These are phyloP conservation scores for Albula goreensis DNA, from an alignment of 2,113 vertebrate species.

Conservation along the genomic window DNA sequence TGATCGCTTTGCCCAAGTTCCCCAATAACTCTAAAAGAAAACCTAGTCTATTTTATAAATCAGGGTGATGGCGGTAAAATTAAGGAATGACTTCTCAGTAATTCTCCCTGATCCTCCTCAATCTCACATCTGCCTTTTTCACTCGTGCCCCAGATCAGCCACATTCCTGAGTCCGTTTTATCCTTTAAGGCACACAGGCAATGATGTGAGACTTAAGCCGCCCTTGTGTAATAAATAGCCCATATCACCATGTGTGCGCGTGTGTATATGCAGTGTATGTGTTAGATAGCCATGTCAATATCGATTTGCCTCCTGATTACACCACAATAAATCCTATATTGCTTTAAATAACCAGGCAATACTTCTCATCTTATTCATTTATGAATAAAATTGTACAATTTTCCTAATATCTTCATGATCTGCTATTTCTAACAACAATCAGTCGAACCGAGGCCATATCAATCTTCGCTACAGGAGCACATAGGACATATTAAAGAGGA, in stretches of 20 bases:
- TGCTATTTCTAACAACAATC: not conserved
- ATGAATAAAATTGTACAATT: not conserved
- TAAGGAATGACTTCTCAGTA: not conserved
- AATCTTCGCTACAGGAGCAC: not conserved
- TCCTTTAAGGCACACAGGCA: not conserved
- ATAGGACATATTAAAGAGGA: not conserved
- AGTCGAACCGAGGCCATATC: not conserved
- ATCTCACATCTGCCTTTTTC: conserved; percentile 11
- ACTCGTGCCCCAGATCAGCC: conserved; percentile 8
- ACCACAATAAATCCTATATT: not conserved
- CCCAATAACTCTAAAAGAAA: not conserved
- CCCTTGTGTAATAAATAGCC: not conserved
- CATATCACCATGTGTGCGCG: not conserved
- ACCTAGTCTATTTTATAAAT: not conserved
- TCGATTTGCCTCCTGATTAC: not conserved
- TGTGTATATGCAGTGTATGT: not conserved
- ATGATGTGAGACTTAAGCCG: not conserved
- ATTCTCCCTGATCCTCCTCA: not conserved
- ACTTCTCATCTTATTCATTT: not conserved
- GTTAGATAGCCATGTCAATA: not conserved
- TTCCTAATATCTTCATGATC: not conserved
- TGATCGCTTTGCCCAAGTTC: not conserved
- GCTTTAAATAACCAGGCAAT: not conserved
- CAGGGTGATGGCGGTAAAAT: not conserved
- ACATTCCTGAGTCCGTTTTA: conserved; percentile 5